Base-by-base conservation (phyloP, 2,888 invertebrate genomes). In the Dicranocentrus wangi region DNA sequence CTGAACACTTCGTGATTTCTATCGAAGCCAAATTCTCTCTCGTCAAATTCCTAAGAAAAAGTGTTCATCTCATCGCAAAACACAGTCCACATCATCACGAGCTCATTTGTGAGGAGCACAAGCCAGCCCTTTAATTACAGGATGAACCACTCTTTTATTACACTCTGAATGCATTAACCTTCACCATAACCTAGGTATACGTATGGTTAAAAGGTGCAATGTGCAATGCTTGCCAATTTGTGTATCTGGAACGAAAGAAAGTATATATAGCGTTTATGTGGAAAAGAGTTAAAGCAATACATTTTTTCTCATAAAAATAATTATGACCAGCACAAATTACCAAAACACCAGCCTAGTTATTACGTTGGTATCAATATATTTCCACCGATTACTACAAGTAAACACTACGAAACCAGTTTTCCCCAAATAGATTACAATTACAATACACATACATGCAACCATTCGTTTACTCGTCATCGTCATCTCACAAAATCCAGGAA, bases 1-100 rank as follows among this genome's bases (percentile, higher is more conserved):
- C 39, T 77, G 77, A 47, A 43, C 39, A 77, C 51, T 23, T 77
- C 70, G 53, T 78, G 70, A 78, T 70, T 78, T 70, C 70, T 53
- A 53, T 17, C 39, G 55, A 71, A 79, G 65, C 53, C 10, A 27
- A 78, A 42, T 43, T 51, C n/a, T 43, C 43, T 71, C 65, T 66
- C 78, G 78, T 71, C 23, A 66, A 71, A 71, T 71, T 79, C 53
- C n/a, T 2, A 32, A 39, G 23, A 19, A 55, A 55, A 70, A 68
- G 47, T 53, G 53, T 55, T 53, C 2, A 69, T 17, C 69, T 69
- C 32, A 19, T 55, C 42, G 23, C 23, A 21, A 65, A 65, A 43
- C 42, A 39, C 19, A 39, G 2, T 65, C 23, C 43, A 10, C 42
- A 43, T 25, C 13, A 68, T 68, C 68, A 68, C 68, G 58, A 70